Base-by-base conservation (phyloP, 1,140 invertebrate species). In the Leptinotarsa lineolata region DNA sequence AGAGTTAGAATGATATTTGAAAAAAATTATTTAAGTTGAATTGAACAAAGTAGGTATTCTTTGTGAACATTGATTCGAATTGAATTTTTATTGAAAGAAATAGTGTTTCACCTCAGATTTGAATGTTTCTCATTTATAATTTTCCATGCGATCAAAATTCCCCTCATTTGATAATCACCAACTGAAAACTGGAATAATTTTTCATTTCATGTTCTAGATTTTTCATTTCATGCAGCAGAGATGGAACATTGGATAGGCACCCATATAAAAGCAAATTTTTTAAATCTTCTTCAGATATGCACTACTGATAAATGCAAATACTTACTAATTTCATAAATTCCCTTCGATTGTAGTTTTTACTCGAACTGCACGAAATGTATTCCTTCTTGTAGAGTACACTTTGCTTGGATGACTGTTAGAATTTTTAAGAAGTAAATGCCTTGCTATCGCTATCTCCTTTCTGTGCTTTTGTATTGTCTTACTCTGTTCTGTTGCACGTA, bases 401-500 rank as follows among this genome's bases (percentile, higher is more conserved):
- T 63, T 12, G 61, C 24, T 59, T 59, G 15, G 1, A 22, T 63
- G 20, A 24, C 20, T 63, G 13, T 24, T 63, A 21, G 20, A 13
- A 24, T 63, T 22, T 21, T 13, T 12, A 8, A n/a, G 61, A 63
- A 63, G 61, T 63, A 63, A 63, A 63, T 63, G 61, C 61, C 61
- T 63, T 30, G 20, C 24, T 22, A 3, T 63, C 61, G 61, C 61
- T 63, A 63, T 63, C 61, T 63, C 61, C 18, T 63, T 63, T 63
- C 61, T 63, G 61, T 63, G 61, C 61, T 63, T 63, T 30, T 63
- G 61, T 63, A 16, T 63, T 63, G 61, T 63, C 61, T 63, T 12
- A 63, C 61, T 63, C 8, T 78, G 20, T 76, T 86, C 84, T 76
- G 12, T 60, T 71, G 20, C 61, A 63, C 60, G 46, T 18, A 68